These are phyloP conservation scores for Aporophyla lueneburgensis DNA, from an alignment of 2,888 invertebrate genomes.

Conservation along the genomic window DNA sequence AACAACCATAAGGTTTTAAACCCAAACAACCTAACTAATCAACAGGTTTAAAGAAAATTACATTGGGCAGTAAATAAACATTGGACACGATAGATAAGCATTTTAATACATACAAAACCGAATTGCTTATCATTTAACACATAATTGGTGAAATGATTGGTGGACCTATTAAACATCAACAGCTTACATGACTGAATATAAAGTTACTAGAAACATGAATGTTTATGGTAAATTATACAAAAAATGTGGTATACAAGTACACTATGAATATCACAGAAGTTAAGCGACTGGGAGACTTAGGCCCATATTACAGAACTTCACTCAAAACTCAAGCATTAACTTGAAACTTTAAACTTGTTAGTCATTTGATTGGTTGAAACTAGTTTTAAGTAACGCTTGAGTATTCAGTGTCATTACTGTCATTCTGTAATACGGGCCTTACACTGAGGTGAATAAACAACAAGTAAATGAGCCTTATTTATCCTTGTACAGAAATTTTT, in stretches of 20 bases:
- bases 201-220: neutral
- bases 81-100: neutral
- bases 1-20: too few species aligned
- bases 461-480: neutral
- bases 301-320: too few species aligned
- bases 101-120: neutral
- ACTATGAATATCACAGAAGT: neutral
- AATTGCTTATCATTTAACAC: neutral
- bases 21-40: neutral
- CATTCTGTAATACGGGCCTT: too few species aligned
- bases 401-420: too few species aligned
- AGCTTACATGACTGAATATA: neutral
- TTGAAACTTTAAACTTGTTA: too few species aligned
- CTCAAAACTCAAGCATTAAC: too few species aligned
- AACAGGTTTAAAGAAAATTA: neutral
- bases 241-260: neutral
- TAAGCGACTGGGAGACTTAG: neutral
- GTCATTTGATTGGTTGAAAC: too few species aligned
- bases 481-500: too few species aligned
- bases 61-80: neutral
- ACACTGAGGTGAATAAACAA: neutral
- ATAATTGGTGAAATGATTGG: neutral
- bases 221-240: neutral
- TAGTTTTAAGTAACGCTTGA: too few species aligned
- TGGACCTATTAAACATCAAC: neutral